These are phyloP conservation scores for Neelides folsomi DNA, from an alignment of 2,888 invertebrate species.

Conservation along the genomic window DNA sequence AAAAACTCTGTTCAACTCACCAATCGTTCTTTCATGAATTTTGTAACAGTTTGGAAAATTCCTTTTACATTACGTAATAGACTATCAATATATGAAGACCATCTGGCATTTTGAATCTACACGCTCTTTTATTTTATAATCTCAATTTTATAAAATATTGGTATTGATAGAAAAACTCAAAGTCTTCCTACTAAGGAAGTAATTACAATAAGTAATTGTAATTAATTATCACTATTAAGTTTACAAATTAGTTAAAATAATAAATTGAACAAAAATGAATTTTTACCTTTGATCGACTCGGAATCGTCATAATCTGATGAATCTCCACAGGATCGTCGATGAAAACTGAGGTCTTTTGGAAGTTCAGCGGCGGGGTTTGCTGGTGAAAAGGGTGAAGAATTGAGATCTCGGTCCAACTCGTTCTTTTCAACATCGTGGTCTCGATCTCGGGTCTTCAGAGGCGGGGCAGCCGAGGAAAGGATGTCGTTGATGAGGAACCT, in stretches of 20 bases:
- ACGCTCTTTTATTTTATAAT: no score
- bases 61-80: no score
- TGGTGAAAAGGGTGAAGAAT: slow-evolving; percentile 14
- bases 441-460: slow-evolving; percentile 39
- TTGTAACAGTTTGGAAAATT: no score
- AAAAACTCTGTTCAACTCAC: not conserved
- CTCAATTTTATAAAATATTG: no score
- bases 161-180: no score
- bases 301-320: slow-evolving; percentile 32
- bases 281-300: slow-evolving; percentile 31
- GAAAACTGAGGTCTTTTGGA: slow-evolving; percentile 32
- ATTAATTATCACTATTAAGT: no score
- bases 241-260: no score
- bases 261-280: not conserved
- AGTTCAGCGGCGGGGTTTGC: slow-evolving; percentile 19
- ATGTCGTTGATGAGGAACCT: slow-evolving; percentile 85
- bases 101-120: no score
- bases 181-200: no score
- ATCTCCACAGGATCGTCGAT: slow-evolving; percentile 31
- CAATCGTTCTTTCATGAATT: no score
- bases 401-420: slow-evolving; percentile 14
- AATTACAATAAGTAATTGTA: no score
- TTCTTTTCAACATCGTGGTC: slow-evolving; percentile 34
- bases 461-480: slow-evolving; percentile 46
- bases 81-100: no score